Conservation (phyloP, 2,113 vertebrate genomes). For the Bubo blakistoni region DNA sequence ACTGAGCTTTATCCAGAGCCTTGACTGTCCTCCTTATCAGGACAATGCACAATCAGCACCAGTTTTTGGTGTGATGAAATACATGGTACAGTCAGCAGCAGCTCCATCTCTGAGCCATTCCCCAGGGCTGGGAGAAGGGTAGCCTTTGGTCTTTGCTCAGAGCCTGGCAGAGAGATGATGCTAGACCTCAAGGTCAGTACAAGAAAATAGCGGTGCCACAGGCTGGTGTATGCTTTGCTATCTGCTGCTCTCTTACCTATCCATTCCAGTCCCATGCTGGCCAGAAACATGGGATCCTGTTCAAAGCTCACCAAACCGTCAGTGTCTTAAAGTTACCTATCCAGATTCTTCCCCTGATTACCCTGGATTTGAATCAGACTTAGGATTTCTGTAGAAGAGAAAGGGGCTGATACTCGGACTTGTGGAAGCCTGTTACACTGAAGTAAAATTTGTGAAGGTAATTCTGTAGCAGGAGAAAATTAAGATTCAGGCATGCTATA, state of each 20-base stretch:
- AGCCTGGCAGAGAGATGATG: background rate
- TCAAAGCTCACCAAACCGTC: background rate
- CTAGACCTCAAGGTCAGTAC: background rate
- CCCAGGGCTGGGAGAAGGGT: background rate
- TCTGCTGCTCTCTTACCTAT: background rate
- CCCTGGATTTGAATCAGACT: background rate
- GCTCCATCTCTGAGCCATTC: background rate
- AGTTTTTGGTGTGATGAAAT: background rate
- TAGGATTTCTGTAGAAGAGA: background rate
- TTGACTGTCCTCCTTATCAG: background rate
- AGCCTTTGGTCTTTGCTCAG: background rate
- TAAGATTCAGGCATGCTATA: background rate
- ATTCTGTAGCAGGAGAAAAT: background rate
- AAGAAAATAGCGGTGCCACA: background rate
- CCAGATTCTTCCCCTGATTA: background rate
- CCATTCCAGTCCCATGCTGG: background rate
- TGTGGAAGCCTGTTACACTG: background rate
- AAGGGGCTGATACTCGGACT: background rate
- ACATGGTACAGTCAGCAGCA: background rate
- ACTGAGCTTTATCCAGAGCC: background rate
- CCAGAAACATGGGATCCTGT: background rate
- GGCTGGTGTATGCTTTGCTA: background rate
- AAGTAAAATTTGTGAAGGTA: background rate
- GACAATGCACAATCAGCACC: rapidly evolving
- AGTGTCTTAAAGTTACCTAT: background rate